Evolutionary conservation across 1,140 invertebrate genomes (phyloP).

Genomic region (Lucilia sericata): DNA sequence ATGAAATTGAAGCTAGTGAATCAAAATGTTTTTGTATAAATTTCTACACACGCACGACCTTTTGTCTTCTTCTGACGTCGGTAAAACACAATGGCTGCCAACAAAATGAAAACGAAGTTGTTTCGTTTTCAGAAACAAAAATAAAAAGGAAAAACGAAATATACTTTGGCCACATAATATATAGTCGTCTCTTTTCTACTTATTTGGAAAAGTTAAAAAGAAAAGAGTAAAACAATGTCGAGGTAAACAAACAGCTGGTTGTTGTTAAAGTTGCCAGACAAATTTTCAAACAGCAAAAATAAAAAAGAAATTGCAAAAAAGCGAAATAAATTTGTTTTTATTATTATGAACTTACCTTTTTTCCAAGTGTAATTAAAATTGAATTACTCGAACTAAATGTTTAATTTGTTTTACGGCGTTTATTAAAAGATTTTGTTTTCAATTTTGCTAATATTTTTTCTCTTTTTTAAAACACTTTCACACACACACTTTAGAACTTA

Average conservation of each 20-base stretch:
- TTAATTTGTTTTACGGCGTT: too few species aligned
- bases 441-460: too few species aligned
- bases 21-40: constrained; percentile 36
- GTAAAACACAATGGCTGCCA: constrained; percentile 53
- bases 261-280: neutral
- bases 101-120: constrained; percentile 39
- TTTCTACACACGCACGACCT: constrained; percentile 43
- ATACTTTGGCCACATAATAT: neutral
- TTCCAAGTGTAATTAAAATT: neutral
- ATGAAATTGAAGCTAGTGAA: constrained; percentile 1
- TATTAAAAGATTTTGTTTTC: too few species aligned
- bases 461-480: neutral
- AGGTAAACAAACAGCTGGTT: constrained; percentile 8
- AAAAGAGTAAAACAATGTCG: neutral
- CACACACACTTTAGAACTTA: constrained; percentile 5
- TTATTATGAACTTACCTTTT: neutral
- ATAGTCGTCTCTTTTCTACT: neutral
- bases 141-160: constrained; percentile 20
- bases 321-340: neutral
- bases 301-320: neutral
- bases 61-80: constrained; percentile 64
- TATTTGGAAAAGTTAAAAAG: neutral
- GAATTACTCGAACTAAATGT: too few species aligned
- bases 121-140: constrained; percentile 31
- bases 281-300: neutral